Base-by-base conservation (phyloP, 2,888 invertebrate species). In the Dolichopus griseipennis region DNA sequence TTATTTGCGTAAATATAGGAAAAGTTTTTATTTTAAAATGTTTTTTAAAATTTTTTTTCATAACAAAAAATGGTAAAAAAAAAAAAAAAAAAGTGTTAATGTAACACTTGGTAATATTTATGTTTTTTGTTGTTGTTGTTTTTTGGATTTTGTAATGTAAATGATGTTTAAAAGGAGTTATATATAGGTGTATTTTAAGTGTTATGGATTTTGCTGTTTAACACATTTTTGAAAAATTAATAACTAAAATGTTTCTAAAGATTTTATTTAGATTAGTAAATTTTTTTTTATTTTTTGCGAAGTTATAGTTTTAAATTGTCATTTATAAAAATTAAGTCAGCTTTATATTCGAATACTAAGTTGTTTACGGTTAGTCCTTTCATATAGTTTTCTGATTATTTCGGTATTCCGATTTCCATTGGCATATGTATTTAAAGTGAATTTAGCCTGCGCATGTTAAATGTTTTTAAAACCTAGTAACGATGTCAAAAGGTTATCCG, bases 61-160 rank as follows among this genome's bases (percentile, higher is more conserved):
- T 41, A 27, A 52, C 9, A 52, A 52, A 52, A 12, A 52, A 37
- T 15, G 12, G 12, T 43, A n/a, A 52, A 6, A n/a, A 18, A 18
- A n/a, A 52, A 18, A 52, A 6, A 12, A 18, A 18, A 52, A 37
- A 37, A 6, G 52, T 52, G 52, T 52, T 52, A 52, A 52, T 37
- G 15, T 52, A 52, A 52, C 52, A 52, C 52, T 52, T 18, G 52
- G 52, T n/a, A 15, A 37, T 52, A 52, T n/a, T 52, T 52, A 1
- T 52, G 9, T 52, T n/a, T n/a, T 18, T 52, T 18, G n/a, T n/a
- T n/a, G n/a, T n/a, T n/a, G n/a, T n/a, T n/a, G n/a, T n/a, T n/a
- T n/a, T n/a, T n/a, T n/a, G n/a, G n/a, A n/a, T n/a, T 18, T 52
- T 52, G 52, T 52, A 52, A 52, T 52, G 52, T 52, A 52, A 52